Percentiles rank a stretch among this genome's conserved stretches.
Evolutionary conservation across 2,113 vertebrate species (phyloP).

Genomic region (Protobothrops flavoviridis): DNA sequence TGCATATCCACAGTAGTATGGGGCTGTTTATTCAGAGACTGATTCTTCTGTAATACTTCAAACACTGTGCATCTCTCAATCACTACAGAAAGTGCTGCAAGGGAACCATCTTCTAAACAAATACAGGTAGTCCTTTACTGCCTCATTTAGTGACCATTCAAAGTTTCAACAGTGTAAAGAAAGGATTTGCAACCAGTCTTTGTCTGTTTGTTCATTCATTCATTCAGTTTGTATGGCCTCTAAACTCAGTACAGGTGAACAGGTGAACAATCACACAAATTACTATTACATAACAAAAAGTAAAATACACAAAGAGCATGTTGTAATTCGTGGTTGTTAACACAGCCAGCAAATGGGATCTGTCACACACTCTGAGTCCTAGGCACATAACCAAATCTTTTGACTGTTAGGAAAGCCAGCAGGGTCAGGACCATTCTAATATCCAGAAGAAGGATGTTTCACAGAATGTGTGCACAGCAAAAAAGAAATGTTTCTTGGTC

Average conservation of each 20-base stretch:
- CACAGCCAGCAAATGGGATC: neutral
- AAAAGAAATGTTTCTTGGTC: too few relatives aligned
- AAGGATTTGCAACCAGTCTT: neutral
- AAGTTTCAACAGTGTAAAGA: neutral
- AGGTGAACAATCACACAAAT: neutral
- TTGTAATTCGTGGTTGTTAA: neutral
- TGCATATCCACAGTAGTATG: neutral
- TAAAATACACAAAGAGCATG: neutral
- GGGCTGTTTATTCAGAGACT: neutral
- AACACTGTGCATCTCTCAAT: neutral
- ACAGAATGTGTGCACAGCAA: neutral
- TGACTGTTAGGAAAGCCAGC: neutral
- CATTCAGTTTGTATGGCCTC: neutral
- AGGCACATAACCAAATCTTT: neutral
- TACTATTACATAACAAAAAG: neutral
- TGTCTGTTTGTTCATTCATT: neutral
- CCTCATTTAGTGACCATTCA: neutral
- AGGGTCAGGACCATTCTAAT: neutral
- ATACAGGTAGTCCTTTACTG: neutral
- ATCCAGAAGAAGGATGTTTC: neutral
- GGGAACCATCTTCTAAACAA: neutral
- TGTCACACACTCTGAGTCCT: too few relatives aligned
- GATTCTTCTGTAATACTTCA: neutral
- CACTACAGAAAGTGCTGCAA: neutral
- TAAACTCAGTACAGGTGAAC: neutral